phyloP scores from a whole-genome alignment of 1,140 invertebrate genomes.

The fruit fly (Drosophila melanogaster) region Release_6_plus_ISO1_MT NC_004354.4:4322001-4322500 shows the following conservation, averaged over 20 bases:
- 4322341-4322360: no score
- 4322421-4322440: neutral
- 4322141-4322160: neutral
- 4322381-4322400: no score
- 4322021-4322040: constrained; percentile 89
- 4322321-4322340: no score
- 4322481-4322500: neutral
- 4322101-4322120: constrained; percentile 67
- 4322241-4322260: neutral
- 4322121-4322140: constrained; percentile 63
- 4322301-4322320: no score
- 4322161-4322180: constrained; percentile 2
- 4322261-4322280: neutral
- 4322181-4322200: constrained; percentile 42
- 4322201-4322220: neutral
- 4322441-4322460: neutral
- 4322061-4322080: neutral
- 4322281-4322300: no score
- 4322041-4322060: neutral
- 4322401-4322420: no score
- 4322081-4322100: constrained; percentile 73
- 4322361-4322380: no score
- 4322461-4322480: no score
- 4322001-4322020: constrained; percentile 90
- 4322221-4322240: constrained; percentile 18